Conservation (phyloP, 2,888 invertebrate genomes). For the Odontothrips loti region DNA sequence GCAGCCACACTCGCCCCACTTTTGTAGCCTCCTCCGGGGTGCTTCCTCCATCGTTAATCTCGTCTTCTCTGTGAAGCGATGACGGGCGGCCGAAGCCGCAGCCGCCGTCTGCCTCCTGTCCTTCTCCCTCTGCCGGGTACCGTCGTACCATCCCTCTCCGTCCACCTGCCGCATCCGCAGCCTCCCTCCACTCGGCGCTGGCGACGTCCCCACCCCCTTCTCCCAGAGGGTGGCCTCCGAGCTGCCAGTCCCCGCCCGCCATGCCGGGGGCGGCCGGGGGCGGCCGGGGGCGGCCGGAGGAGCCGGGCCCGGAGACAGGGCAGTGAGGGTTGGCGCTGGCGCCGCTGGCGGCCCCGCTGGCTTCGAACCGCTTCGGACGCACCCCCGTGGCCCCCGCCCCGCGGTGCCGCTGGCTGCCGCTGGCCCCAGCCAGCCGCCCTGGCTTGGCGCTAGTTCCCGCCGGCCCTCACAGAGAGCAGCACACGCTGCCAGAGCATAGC, state of each 20-base stretch:
- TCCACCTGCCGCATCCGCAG: too few species aligned
- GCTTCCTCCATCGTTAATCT: too few species aligned
- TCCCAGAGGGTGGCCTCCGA: background rate
- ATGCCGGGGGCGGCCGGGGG: too few species aligned
- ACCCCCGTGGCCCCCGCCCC: constrained; percentile 20
- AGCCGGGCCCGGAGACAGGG: background rate
- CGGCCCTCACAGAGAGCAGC: constrained; percentile 31
- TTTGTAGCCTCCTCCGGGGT: too few species aligned
- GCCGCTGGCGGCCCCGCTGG: background rate
- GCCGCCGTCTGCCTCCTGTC: background rate
- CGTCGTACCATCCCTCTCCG: background rate
- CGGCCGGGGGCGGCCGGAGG: too few species aligned
- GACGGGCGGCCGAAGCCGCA: background rate
- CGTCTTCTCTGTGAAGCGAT: too few species aligned
- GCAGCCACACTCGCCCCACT: too few species aligned
- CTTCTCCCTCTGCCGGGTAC: background rate
- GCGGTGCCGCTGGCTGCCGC: constrained; percentile 1
- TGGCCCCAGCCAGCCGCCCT: background rate
- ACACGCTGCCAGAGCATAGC: constrained; percentile 5
- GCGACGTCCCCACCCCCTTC: background rate
- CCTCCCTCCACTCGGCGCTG: background rate
- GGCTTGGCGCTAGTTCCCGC: constrained; percentile 28
- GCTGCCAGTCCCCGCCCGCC: background rate
- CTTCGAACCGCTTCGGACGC: background rate
- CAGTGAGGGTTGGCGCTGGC: background rate